Base-by-base conservation (phyloP, 2,888 invertebrate genomes). In the Chydorus sphaericus region DNA sequence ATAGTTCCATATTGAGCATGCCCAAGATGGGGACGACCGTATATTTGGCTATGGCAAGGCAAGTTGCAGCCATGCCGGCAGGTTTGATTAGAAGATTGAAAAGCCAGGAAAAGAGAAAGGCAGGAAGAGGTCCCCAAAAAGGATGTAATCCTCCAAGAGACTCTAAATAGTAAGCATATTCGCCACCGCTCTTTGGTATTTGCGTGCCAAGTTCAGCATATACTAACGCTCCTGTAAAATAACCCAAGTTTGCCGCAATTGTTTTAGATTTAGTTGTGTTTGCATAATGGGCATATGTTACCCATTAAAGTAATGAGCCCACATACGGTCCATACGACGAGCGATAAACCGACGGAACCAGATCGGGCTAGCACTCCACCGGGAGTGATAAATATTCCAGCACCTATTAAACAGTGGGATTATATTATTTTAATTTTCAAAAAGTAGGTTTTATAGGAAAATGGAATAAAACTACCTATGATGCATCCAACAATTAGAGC, bases 131-230 rank as follows among this genome's bases (percentile, higher is more conserved):
- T 62, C 92, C 92, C 48, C 31, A 54, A 18, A 48, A 38, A 14
- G 38, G 38, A 10, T 52, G 57, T 26, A 23, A 69, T 11, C 48
- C 33, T 16, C 48, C 28, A 71, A 90, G 91, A 58, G 91, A 91
- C 71, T 90, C 90, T 85, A 90, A 86, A 73, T 91, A 90, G 72
- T 93, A 92, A 63, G 90, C 89, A 77, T 92, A 92, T 72, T 93
- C 92, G 61, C 90, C 92, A 62, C 92, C 92, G 61, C 90, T 90
- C 65, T 89, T 88, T 65, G 91, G 89, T 72, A 92, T 91, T 85
- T 92, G 87, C 62, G 92, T 92, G 67, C 92, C 92, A 69, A 93
- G 73, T 75, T 93, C 92, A 65, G 91, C 91, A 71, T 92, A 93
- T 63, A 90, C 82, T 67, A 93, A 77, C 67, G 92, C 91, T 70